Base-by-base conservation (phyloP, 2,888 invertebrate genomes). In the Fragum sueziense region DNA sequence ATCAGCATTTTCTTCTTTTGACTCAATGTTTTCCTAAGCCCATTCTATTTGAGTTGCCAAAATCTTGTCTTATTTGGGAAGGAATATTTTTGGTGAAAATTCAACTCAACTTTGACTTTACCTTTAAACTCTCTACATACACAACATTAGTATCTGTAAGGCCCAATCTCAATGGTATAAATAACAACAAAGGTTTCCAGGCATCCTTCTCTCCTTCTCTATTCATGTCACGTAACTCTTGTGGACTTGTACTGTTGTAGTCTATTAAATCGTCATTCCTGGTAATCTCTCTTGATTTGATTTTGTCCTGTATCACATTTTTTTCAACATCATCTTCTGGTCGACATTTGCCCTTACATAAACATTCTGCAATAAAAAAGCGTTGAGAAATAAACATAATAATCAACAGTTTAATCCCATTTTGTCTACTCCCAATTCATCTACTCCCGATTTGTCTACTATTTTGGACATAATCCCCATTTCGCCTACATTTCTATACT, bases 121-220 rank as follows among this genome's bases (percentile, higher is more conserved):
- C 97, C 95, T 98, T 97, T 78, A 99, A 94, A 85, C 97, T 97
- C 89, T 96, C 95, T 86, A 97, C 95, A 94, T 99, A 99, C 88
- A 98, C 96, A 78, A 97, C 96, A 94, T 99, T 99, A 75, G 99
- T 97, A 92, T 98, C 97, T 88, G 95, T 96, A 47, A 99, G 95
- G 73, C 99, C 99, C 87, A 99, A 95, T 87, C 99, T 95, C 70
- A 94, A 91, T 0, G 93, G 93, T 71, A 93, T 90, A 2, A 94
- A 90, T 47, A 94, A 87, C 62, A 94, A 87, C 54, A 94, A 85
- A 7, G 94, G 94, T 57, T 87, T 87, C 90, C 90, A 90, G 34
- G 61, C 69, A 41, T 22, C 47, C n/a, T 37, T 22, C 37, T 65
- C 65, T 25, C 33, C 34, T 33, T 14, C 33, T 27, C n/a, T 33